Base-by-base conservation (phyloP, 2,888 invertebrate genomes). In the Apamea monoglypha region DNA sequence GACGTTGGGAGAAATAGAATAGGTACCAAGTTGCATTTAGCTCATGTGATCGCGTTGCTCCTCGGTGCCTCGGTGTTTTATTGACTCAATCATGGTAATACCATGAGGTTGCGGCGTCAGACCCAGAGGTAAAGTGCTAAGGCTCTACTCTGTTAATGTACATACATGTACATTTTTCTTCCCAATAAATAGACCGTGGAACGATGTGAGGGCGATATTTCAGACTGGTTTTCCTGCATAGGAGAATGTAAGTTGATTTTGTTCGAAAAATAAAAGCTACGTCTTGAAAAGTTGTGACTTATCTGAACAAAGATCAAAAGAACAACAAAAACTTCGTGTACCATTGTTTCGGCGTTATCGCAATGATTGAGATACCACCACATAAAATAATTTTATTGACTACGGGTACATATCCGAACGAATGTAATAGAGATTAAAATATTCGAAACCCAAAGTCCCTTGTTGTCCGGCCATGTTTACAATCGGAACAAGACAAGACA, bases 51-150 rank as follows among this genome's bases (percentile, higher is more conserved):
- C 86, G 88, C 82, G 74, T 84, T 86, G 86, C 88, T 90, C 83
- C 87, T 90, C 83, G 76, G 90, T 86, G 86, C 84, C 87, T 83
- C 77, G 81, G 89, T 92, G 90, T 92, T 94, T 94, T 94, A 94
- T 93, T 92, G 92, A 91, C 90, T 92, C 92, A 92, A 93, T 94
- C 92, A 91, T 91, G 90, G 90, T 90, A 89, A 89, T 87, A 89
- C 90, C 89, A 89, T 90, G 89, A 89, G 89, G 88, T 89, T 91
- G 82, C 83, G 85, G 84, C 84, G 79, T 50, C 40, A 72, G 74
- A 75, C 89, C 89, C 90, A 82, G 81, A 90, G 90, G 91, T 88
- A 89, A 89, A 89, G 88, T 88, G 88, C 83, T 89, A 84, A 69
- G 82, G 76, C 74, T 81, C 66, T 77, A 80, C 78, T 81, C 79